Percentiles rank a stretch among this genome's conserved stretches.
These are phyloP conservation scores for Callosobruchus maculatus DNA, from an alignment of 2,888 invertebrate genomes.

Conservation along the genomic window DNA sequence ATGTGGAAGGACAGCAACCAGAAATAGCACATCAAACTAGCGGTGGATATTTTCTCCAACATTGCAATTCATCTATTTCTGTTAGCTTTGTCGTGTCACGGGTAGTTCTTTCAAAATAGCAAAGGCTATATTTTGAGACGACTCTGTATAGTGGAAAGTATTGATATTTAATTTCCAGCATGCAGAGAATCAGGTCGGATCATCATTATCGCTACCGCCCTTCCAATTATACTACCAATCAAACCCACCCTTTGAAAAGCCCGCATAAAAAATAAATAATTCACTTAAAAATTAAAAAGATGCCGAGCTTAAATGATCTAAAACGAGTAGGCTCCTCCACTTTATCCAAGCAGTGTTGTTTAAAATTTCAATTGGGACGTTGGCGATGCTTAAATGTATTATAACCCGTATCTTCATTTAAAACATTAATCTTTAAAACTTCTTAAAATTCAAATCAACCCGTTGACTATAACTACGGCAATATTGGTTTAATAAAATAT, in stretches of 20 bases:
- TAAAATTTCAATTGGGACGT: neutral
- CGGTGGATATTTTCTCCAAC: too few species aligned
- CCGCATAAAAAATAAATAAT: neutral
- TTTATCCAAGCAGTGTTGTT: neutral
- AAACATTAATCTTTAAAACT: neutral
- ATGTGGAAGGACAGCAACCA: too few species aligned
- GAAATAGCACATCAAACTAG: too few species aligned
- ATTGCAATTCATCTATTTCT: too few species aligned
- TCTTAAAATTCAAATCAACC: neutral
- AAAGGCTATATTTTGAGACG: too few species aligned
- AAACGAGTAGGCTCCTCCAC: neutral
- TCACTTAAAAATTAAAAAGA: neutral
- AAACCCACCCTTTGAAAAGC: neutral
- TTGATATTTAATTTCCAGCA: too few species aligned
- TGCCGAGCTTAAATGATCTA: neutral
- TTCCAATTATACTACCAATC: neutral
- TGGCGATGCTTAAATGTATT: neutral
- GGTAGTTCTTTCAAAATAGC: too few species aligned
- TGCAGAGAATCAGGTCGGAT: too few species aligned
- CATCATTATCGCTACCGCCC: neutral
- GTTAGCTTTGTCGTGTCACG: too few species aligned
- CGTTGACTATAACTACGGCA: neutral
- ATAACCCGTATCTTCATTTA: neutral
- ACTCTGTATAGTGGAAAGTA: too few species aligned
- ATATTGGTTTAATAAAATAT: neutral